Evolutionary conservation across 2,797 vertebrate genomes (phyloP), one percentile per base, ranked within the genome.

Genomic region (Paramormyrops hopkinsi): DNA sequence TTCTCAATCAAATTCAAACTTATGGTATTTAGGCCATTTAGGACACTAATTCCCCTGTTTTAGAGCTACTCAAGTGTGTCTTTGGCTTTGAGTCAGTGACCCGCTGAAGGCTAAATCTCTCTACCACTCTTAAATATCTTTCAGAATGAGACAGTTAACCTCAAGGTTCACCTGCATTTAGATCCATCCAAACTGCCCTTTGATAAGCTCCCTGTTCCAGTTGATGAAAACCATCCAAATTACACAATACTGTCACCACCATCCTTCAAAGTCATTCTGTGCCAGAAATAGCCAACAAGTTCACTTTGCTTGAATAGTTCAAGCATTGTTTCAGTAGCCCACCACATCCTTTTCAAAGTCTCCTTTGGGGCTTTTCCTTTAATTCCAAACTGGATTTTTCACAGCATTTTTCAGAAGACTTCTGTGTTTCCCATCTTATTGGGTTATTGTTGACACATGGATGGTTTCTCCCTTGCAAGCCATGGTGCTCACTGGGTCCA

Each of bases 81-180:
- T 50, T 51, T 85, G 82, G 44, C 82, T 85, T 29, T 25, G 46
- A 51, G 48, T 85, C 82, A 51, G 82, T 85, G 82, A 50, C 82
- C 82, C 2, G 48, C 41, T 50, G n/a, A 51, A 29, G 48, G 46
- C 44, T 85, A 48, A 51, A 14, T 85, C 46, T 50, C 82, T 25
- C 82, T 85, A 19, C 44, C 82, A 25, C 44, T 29, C 82, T 85
- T 85, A 85, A 85, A 51, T 85, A 48, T 85, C 48, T 85, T 85
- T n/a, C 82, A 51, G 82, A 85, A 44, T 51, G 82, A 51, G 48
- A 51, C 46, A 50, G 82, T 50, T 50, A 50, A 50, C 46, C 44
- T 85, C n/a, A 51, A 50, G 82, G 82, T 85, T 85, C 44, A 85
- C 82, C 48, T 85, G 46, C 46, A 51, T 85, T 85, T 85, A 85